Conservation (phyloP, 2,888 invertebrate genomes). For the Carabus problematicus region DNA sequence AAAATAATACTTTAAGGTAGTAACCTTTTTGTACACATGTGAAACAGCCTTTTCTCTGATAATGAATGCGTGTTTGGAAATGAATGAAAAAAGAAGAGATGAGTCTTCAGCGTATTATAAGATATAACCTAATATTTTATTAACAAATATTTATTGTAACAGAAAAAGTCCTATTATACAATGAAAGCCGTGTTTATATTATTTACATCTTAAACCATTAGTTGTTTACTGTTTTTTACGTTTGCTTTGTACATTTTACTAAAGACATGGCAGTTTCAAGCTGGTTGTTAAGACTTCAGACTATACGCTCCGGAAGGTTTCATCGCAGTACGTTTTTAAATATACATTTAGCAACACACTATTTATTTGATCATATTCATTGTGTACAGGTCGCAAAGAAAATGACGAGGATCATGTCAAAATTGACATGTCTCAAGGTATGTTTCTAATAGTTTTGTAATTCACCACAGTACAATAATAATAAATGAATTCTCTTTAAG, state of each 20-base stretch:
- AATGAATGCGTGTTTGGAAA: slow-evolving; percentile 21
- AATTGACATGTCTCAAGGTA: slow-evolving; percentile 64
- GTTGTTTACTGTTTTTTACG: slow-evolving; percentile 20
- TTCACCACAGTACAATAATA: slow-evolving; percentile 8
- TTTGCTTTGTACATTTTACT: slow-evolving; percentile 9
- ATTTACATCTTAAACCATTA: slow-evolving; percentile 16
- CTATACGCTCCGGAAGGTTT: slow-evolving; percentile 60
- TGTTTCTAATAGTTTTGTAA: slow-evolving; percentile 23
- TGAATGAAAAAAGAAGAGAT: slow-evolving; percentile 27
- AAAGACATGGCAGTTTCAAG: slow-evolving; percentile 62
- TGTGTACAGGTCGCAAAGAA: slow-evolving; percentile 61
- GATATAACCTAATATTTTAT: slow-evolving; percentile 39
- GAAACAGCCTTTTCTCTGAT: slow-evolving; percentile 18
- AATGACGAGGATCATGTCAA: slow-evolving; percentile 67
- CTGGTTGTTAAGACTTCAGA: slow-evolving; percentile 63
- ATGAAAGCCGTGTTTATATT: slow-evolving; percentile 20
- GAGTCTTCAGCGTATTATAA: slow-evolving; percentile 37
- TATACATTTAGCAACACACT: slow-evolving; percentile 40
- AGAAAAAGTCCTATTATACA: slow-evolving; percentile 20
- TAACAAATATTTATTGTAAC: slow-evolving; percentile 30
- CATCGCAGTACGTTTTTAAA: slow-evolving; percentile 55
- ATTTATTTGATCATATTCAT: slow-evolving; percentile 43
- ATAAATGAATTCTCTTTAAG: slow-evolving; percentile 50
- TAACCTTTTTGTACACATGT: background rate
- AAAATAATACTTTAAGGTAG: too few species aligned